phyloP scores from a whole-genome alignment of 2,888 invertebrate species.

The Julus scanicus region DNA sequence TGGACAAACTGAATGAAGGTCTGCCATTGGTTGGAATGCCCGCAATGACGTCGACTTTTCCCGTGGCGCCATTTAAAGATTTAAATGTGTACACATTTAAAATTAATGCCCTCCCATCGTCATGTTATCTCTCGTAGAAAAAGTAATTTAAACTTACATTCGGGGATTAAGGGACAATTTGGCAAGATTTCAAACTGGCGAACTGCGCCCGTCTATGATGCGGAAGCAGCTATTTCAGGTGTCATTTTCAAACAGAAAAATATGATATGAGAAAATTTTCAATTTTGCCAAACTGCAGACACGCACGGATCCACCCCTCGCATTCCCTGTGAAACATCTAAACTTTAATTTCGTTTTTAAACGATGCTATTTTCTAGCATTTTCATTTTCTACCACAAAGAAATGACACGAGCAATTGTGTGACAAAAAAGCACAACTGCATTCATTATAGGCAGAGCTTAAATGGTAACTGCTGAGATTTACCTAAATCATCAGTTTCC shows the following conservation, averaged over 20 bases:
- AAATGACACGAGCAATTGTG: neutral
- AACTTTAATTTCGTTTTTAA: neutral
- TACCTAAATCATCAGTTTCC: neutral
- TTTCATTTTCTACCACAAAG: neutral
- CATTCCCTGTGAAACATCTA: neutral
- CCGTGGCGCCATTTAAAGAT: conserved; percentile 36
- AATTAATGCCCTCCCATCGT: conserved; percentile 29
- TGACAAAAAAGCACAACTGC: neutral
- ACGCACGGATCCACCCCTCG: neutral
- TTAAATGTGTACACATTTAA: conserved; percentile 37
- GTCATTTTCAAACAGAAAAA: conserved; percentile 34
- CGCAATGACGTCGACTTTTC: neutral
- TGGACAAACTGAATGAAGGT: too few relatives aligned
- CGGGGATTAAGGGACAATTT: conserved; percentile 39
- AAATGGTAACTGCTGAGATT: neutral
- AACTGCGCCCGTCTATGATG: neutral
- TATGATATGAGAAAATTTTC: conserved; percentile 38
- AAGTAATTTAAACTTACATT: conserved; percentile 41
- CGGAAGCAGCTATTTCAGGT: conserved; percentile 38
- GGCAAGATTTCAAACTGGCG: conserved; percentile 11
- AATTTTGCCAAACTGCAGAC: neutral
- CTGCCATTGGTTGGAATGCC: neutral
- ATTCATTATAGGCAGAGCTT: neutral
- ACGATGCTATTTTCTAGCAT: neutral
- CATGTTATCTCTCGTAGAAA: neutral